phyloP scores from a whole-genome alignment of 2,888 invertebrate species.

The Phalera bucephala region DNA sequence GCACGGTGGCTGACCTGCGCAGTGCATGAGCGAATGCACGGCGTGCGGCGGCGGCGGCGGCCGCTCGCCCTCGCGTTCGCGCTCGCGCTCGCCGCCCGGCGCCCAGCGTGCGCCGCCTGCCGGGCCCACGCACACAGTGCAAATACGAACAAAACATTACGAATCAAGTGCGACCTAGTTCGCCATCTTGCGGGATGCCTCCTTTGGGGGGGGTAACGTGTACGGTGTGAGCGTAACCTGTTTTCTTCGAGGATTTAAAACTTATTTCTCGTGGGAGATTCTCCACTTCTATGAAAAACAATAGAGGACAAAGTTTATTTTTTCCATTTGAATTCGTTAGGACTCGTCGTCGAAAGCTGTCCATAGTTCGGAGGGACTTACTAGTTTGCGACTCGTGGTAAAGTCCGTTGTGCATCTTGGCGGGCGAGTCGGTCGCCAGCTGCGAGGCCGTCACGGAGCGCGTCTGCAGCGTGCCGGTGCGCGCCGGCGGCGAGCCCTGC shows the following conservation, averaged over 20 bases:
- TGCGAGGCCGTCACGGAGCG: constrained; percentile 96
- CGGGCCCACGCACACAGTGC: no score
- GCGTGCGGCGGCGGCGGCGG: constrained; percentile 87
- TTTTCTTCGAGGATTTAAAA: no score
- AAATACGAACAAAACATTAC: not conserved
- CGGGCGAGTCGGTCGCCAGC: constrained; percentile 94
- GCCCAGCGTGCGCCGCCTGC: no score
- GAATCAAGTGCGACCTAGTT: not conserved
- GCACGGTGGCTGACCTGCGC: constrained; percentile 90
- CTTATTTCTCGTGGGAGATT: no score
- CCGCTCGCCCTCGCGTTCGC: constrained; percentile 84
- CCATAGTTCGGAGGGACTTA: no score
- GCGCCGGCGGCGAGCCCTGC: constrained; percentile 81
- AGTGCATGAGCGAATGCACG: constrained; percentile 89
- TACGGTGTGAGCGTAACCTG: no score
- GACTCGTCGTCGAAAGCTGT: no score
- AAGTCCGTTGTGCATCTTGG: constrained; percentile 90
- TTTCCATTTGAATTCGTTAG: no score
- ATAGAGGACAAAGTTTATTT: no score
- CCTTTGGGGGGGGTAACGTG: no score
- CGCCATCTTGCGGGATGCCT: not conserved
- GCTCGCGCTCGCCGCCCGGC: constrained; percentile 43
- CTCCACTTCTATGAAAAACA: no score
- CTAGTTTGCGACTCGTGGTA: constrained; percentile 86
- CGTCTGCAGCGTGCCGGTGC: constrained; percentile 94